phyloP scores from a whole-genome alignment of 1,140 invertebrate genomes.

The Diuraphis noxia region DNA sequence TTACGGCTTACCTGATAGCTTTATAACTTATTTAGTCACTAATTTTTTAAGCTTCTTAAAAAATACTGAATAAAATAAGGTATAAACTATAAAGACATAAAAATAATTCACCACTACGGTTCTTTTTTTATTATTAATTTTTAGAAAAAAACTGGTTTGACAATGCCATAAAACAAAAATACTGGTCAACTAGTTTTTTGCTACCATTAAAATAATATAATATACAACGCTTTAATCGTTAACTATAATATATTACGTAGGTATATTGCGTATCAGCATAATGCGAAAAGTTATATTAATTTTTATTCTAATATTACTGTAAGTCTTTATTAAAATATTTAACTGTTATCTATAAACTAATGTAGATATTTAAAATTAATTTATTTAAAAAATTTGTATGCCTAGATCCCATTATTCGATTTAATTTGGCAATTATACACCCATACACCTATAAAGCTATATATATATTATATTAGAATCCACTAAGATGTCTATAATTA shows the following conservation, averaged over 20 bases:
- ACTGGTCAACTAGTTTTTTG: conserved; percentile 23
- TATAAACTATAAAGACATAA: conserved; percentile 25
- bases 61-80: not conserved
- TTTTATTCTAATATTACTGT: not conserved
- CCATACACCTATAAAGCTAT: too few species aligned
- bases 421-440: not conserved
- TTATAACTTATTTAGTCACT: not conserved
- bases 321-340: not conserved
- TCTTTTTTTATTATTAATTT: conserved; percentile 23
- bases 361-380: not conserved
- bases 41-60: not conserved
- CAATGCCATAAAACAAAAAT: conserved; percentile 24
- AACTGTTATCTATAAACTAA: not conserved
- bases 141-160: conserved; percentile 5
- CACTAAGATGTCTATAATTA: not conserved
- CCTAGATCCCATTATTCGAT: not conserved
- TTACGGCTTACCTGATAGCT: not conserved
- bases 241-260: not conserved
- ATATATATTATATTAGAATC: not conserved
- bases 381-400: not conserved
- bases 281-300: not conserved
- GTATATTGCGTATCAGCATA: not conserved
- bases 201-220: conserved; percentile 2
- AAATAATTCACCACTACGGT: conserved; percentile 12
- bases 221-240: conserved; percentile 15